A percentile compares a stretch with the other conserved stretches of the same genome.
phyloP scores from a whole-genome alignment of 2,113 vertebrate species.

The Hippocampus comes region DNA sequence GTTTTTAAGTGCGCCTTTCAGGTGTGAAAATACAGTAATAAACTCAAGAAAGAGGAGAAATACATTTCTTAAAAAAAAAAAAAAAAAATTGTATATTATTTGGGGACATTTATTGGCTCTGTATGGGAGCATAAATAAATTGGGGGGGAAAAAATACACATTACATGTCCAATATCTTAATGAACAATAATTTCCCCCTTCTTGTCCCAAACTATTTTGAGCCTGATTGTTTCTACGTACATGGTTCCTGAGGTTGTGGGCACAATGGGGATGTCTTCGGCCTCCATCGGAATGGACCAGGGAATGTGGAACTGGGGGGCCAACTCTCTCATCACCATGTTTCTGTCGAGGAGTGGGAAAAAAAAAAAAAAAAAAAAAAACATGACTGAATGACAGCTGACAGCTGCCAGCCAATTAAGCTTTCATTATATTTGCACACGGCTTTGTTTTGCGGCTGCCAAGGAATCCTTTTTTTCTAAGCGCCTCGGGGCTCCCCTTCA shows the following conservation, averaged over 20 bases:
- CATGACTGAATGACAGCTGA: background rate
- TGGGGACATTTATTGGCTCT: no score
- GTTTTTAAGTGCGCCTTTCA: no score
- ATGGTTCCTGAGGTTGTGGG: conserved; percentile 97
- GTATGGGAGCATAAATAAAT: no score
- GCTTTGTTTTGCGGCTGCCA: background rate
- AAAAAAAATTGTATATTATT: no score
- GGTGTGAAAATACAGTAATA: no score
- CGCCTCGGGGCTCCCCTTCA: background rate
- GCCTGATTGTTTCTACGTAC: conserved; percentile 62
- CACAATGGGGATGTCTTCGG: conserved; percentile 96
- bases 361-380: background rate
- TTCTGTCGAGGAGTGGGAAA: conserved; percentile 67
- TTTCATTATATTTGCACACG: background rate
- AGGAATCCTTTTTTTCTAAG: background rate
- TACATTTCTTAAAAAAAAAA: no score
- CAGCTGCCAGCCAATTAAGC: background rate
- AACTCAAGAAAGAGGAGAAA: no score
- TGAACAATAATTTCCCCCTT: no score
- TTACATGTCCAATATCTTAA: no score
- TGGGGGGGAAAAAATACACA: no score
- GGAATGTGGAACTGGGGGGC: conserved; percentile 96
- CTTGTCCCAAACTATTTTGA: no score
- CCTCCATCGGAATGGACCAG: conserved; percentile 95
- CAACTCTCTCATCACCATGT: conserved; percentile 96